phyloP scores from a whole-genome alignment of 2,113 vertebrate genomes.

The Prionailurus bengalensis region DNA sequence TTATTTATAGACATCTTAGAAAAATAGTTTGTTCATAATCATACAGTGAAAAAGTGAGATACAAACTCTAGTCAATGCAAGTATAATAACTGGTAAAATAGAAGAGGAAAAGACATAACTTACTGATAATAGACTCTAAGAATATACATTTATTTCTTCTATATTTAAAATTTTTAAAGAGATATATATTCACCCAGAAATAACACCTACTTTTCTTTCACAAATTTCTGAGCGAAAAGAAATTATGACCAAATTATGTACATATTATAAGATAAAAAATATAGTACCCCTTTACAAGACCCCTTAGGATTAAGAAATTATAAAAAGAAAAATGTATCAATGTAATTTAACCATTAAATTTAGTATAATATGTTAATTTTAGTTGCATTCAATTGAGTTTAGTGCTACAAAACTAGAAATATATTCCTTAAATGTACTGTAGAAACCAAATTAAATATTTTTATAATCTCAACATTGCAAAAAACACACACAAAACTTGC shows the following conservation, averaged over 20 bases:
- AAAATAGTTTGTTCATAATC: conserved; percentile 72
- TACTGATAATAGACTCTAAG: neutral
- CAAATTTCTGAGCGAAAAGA: neutral
- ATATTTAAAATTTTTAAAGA: conserved; percentile 26
- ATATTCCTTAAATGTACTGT: neutral
- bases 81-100: conserved; percentile 31
- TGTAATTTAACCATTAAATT: neutral
- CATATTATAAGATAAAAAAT: neutral
- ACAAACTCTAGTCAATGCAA: conserved; percentile 2
- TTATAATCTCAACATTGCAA: neutral
- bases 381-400: neutral
- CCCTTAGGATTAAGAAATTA: neutral
- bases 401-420: neutral
- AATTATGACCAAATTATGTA: neutral
- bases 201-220: neutral
- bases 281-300: neutral
- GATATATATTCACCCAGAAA: neutral
- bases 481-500: neutral
- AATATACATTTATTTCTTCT: neutral
- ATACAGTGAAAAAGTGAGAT: conserved; percentile 70
- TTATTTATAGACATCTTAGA: conserved; percentile 56
- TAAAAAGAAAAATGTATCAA: neutral
- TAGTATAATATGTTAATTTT: neutral
- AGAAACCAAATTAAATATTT: neutral
- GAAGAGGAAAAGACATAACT: conserved; percentile 15